phyloP scores from a whole-genome alignment of 92 coral and sea anemone genomes.

The Pocillopora grandis region DNA sequence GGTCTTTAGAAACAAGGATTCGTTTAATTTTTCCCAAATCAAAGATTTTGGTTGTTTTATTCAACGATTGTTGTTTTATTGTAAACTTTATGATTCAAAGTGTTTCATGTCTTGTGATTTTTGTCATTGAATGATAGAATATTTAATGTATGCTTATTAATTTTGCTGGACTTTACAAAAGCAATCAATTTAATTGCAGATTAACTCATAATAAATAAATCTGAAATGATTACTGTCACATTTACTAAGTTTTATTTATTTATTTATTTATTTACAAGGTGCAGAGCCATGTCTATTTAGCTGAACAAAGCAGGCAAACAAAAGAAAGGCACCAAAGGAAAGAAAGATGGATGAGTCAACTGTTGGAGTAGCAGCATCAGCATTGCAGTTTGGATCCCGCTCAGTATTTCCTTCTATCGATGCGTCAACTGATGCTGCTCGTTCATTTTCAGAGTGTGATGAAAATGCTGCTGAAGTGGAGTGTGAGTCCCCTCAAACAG shows the following conservation, averaged over 20 bases:
- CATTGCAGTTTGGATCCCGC: too few relatives aligned
- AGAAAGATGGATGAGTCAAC: background rate
- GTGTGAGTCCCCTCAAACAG: background rate
- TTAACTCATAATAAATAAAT: background rate
- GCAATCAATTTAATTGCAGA: background rate
- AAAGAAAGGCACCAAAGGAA: constrained; percentile 1
- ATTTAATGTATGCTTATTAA: background rate
- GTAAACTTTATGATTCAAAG: background rate
- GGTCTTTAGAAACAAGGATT: too few relatives aligned
- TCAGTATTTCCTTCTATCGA: too few relatives aligned
- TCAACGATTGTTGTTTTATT: background rate
- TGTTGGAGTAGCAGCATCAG: background rate
- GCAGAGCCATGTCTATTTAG: constrained; percentile 16
- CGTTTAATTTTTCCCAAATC: too few relatives aligned
- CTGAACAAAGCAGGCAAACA: background rate
- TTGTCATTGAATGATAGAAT: too few relatives aligned
- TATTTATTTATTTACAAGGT: background rate
- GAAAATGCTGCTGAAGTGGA: background rate
- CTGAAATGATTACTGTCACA: too few relatives aligned
- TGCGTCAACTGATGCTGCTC: too few relatives aligned
- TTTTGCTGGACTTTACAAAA: background rate
- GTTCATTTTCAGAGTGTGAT: too few relatives aligned
- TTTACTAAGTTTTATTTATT: too few relatives aligned
- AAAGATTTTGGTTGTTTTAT: too few relatives aligned
- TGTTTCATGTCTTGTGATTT: too few relatives aligned